phyloP scores from a whole-genome alignment of 2,888 invertebrate genomes.

The Tanaodytes sp. region DNA sequence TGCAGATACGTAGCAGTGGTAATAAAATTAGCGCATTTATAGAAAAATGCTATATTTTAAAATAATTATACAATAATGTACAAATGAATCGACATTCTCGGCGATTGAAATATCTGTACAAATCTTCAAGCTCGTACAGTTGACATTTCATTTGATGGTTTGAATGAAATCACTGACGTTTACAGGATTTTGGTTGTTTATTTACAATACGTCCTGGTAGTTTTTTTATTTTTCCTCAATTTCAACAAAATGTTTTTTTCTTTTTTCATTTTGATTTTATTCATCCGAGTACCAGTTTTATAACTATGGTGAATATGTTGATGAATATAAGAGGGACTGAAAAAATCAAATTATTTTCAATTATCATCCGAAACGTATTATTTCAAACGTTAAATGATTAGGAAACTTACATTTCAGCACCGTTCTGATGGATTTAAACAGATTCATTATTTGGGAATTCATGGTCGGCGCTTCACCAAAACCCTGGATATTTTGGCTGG shows the following conservation, averaged over 20 bases:
- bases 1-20: slow-evolving; percentile 32
- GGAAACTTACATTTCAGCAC: slow-evolving; percentile 93
- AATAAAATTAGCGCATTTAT: too few species aligned
- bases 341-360: slow-evolving; percentile 56
- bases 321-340: slow-evolving; percentile 95
- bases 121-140: too few species aligned
- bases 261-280: too few species aligned
- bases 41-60: slow-evolving; percentile 8
- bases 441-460: slow-evolving; percentile 90
- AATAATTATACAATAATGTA: slow-evolving; percentile 24
- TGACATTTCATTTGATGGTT: too few species aligned
- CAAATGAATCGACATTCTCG: slow-evolving; percentile 21
- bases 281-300: slow-evolving; percentile 93
- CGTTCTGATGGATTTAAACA: slow-evolving; percentile 94
- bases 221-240: too few species aligned
- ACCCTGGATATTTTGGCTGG: slow-evolving; percentile 83
- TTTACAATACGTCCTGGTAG: too few species aligned
- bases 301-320: slow-evolving; percentile 87
- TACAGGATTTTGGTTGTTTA: too few species aligned
- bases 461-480: slow-evolving; percentile 90
- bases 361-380: not conserved
- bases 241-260: too few species aligned
- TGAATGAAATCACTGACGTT: too few species aligned
- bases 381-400: not conserved
- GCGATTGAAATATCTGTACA: slow-evolving; percentile 17